Evolutionary conservation across 92 coral and sea anemone species (phyloP), one percentile per base, ranked within the genome.

Genomic region (Galaxea fascicularis): DNA sequence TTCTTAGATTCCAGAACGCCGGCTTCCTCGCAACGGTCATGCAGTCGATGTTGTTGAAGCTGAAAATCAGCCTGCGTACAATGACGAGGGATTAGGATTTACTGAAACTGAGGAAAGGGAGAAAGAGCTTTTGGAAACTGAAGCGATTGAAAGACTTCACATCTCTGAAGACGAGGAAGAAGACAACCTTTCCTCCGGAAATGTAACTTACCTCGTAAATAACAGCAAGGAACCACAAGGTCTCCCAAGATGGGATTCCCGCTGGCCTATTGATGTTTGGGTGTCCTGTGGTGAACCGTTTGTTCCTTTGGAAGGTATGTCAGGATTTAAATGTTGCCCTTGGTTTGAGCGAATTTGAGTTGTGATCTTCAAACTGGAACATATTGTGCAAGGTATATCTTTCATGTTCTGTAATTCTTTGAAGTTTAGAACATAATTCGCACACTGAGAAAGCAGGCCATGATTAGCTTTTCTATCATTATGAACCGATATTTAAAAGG

Each of bases 281-380:
- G 94, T 95, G 25, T 95, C 98, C 82, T 95, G 98, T 95, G 98
- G 98, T 27, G 98, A 95, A 84, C 98, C 98, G 11, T 95, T 95
- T 90, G 93, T 94, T 10, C 95, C 96, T n/a, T 72, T 95, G 52
- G 91, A 95, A 90, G 98, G 98, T 95, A 81, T 24, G 85, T 51
- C 17, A 9, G 1, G 35, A n/a, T 21, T 78, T n/a, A 26, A 52
- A 54, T n/a, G 14, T 22, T 63, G 8, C 20, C 63, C 16, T 26
- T 76, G 16, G 54, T 52, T 71, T 52, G 71, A 26, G 20, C 20
- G 46, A 56, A 56, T 24, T 17, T 56, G 20, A 16, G 4, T 24
- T 4, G 4, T 17, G 62, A 16, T 20, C 62, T 15, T 15, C 17
- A 15, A 56, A 2, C 22, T 6, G 20, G 22, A 56, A 8, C 41